phyloP scores from a whole-genome alignment of 2,797 vertebrate genomes.

The Alectoris magna region DNA sequence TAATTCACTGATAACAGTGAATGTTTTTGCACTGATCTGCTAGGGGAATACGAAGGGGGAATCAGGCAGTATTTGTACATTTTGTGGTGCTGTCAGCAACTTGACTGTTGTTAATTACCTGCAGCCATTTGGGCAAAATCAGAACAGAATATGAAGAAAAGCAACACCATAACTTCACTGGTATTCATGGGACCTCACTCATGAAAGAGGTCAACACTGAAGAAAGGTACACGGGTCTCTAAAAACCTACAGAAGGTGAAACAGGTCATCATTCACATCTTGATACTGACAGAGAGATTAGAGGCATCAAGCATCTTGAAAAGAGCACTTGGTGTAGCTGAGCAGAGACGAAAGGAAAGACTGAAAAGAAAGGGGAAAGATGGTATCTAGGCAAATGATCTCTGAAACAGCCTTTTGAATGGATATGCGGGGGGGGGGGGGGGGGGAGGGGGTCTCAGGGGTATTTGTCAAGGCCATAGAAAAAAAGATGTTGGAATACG shows the following conservation, averaged over 20 bases:
- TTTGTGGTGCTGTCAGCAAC: neutral
- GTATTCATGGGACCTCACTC: neutral
- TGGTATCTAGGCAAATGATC: neutral
- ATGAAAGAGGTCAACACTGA: neutral
- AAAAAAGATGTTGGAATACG: neutral
- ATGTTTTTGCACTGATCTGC: neutral
- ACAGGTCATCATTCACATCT: slow-evolving; percentile 6
- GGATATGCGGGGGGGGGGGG: neutral
- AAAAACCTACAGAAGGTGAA: slow-evolving; percentile 1
- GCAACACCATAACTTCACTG: neutral
- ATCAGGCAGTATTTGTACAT: neutral
- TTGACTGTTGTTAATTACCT: neutral
- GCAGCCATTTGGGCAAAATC: neutral
- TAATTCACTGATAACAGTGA: neutral
- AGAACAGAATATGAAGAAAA: neutral
- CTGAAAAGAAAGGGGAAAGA: neutral
- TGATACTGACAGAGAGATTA: neutral
- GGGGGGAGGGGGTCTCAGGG: neutral
- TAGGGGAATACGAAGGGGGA: neutral
- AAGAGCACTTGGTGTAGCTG: neutral
- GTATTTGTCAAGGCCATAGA: neutral
- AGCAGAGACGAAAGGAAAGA: neutral
- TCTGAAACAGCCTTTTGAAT: neutral
- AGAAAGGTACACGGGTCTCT: neutral
- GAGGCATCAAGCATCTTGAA: neutral